Conservation (phyloP, 2,797 vertebrate genomes). For the Pseudopleuronectes americanus region DNA sequence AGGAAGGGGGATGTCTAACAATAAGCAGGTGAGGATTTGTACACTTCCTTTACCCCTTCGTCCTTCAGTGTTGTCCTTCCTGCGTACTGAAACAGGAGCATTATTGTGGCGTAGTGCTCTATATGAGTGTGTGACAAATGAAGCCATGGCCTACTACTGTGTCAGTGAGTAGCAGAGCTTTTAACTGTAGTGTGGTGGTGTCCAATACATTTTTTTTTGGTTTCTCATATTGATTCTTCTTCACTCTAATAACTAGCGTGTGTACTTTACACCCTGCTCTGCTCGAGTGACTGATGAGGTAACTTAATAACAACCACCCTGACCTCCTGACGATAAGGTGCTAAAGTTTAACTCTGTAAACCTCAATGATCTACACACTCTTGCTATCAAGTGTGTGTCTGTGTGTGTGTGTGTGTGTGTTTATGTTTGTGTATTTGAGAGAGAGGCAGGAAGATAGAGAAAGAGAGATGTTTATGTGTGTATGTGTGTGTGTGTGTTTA, state of each 20-base stretch:
- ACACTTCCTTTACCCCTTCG: slow-evolving; percentile 60
- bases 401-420: slow-evolving; percentile 36
- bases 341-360: slow-evolving; percentile 77
- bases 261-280: slow-evolving; percentile 64
- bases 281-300: slow-evolving; percentile 72
- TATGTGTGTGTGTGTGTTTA: not conserved
- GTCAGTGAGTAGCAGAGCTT: slow-evolving; percentile 21
- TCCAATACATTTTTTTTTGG: slow-evolving; percentile 47
- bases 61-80: slow-evolving; percentile 43
- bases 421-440: too few relatives aligned
- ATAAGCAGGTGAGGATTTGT: slow-evolving; percentile 66
- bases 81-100: slow-evolving; percentile 25
- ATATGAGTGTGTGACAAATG: slow-evolving; percentile 38
- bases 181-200: slow-evolving; percentile 18
- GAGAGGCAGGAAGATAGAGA: slow-evolving; percentile 7
- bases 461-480: slow-evolving; percentile 16
- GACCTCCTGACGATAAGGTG: slow-evolving; percentile 79
- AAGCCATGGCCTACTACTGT: slow-evolving; percentile 14
- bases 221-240: slow-evolving; percentile 49
- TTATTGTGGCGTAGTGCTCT: slow-evolving; percentile 43
- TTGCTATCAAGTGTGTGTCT: slow-evolving; percentile 61
- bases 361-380: slow-evolving; percentile 60
- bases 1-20: slow-evolving; percentile 52
- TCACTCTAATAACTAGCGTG: slow-evolving; percentile 37
- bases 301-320: slow-evolving; percentile 68